These are phyloP conservation scores for Lasioglossum malachurum DNA, from an alignment of 2,888 invertebrate genomes.

Conservation along the genomic window DNA sequence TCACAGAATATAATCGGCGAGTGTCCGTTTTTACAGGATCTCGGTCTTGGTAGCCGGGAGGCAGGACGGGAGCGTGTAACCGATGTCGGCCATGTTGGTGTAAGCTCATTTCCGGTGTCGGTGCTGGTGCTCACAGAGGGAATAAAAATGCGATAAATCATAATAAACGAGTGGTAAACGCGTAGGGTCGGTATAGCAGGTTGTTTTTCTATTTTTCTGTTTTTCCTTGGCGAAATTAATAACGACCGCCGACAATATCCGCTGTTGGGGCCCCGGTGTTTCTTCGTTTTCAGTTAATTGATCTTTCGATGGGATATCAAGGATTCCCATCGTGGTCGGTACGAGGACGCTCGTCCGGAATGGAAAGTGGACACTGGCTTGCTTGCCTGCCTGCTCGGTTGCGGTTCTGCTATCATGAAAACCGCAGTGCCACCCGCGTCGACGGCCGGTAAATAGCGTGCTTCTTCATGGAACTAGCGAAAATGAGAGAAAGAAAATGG, in stretches of 20 bases:
- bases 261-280: background rate
- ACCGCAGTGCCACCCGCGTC: conserved; percentile 74
- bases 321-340: conserved; percentile 4
- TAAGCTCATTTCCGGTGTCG: conserved; percentile 6
- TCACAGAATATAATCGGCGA: too few species aligned
- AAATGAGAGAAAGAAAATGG: conserved; percentile 38
- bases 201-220: conserved; percentile 1
- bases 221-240: conserved; percentile 36
- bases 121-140: background rate
- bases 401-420: conserved; percentile 63
- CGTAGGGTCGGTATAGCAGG: background rate
- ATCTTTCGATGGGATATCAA: conserved; percentile 37
- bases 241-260: conserved; percentile 13
- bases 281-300: conserved; percentile 45
- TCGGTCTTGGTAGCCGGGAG: background rate
- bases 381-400: conserved; percentile 18
- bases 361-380: conserved; percentile 47
- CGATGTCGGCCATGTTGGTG: background rate
- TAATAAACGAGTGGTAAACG: conserved; percentile 19
- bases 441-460: conserved; percentile 65
- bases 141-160: conserved; percentile 35
- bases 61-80: background rate
- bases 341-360: conserved; percentile 29
- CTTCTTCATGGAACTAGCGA: conserved; percentile 53
- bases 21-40: background rate